phyloP scores from a whole-genome alignment of 2,797 vertebrate genomes.

The Poecilia velifera region DNA sequence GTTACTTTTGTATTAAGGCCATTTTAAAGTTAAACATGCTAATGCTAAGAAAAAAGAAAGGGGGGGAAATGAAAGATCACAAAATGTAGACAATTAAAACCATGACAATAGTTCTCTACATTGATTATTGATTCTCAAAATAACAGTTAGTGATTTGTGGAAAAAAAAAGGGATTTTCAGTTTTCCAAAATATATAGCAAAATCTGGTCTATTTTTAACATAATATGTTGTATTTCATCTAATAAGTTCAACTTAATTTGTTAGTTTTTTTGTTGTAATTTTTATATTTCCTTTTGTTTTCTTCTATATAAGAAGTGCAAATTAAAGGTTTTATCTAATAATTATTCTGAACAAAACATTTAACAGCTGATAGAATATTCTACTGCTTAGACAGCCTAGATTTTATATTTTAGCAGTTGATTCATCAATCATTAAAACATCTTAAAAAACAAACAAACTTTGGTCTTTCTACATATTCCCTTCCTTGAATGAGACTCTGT shows the following conservation, averaged over 20 bases:
- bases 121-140: neutral
- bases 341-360: neutral
- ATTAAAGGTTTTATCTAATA: neutral
- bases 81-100: neutral
- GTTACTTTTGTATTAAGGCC: neutral
- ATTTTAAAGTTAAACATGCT: neutral
- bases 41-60: neutral
- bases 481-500: conserved; percentile 1
- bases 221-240: neutral
- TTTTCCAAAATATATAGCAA: neutral
- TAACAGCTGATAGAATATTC: neutral
- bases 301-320: neutral
- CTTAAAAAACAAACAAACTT: neutral
- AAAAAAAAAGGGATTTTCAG: neutral
- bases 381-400: neutral
- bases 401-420: neutral
- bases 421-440: neutral
- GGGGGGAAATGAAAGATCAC: neutral
- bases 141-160: neutral
- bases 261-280: neutral
- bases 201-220: neutral
- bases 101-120: neutral
- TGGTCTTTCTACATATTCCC: neutral
- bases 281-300: neutral
- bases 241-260: neutral